These are phyloP conservation scores for Sphyrna mokarran DNA, from an alignment of 2,113 vertebrate species.

Conservation along the genomic window DNA sequence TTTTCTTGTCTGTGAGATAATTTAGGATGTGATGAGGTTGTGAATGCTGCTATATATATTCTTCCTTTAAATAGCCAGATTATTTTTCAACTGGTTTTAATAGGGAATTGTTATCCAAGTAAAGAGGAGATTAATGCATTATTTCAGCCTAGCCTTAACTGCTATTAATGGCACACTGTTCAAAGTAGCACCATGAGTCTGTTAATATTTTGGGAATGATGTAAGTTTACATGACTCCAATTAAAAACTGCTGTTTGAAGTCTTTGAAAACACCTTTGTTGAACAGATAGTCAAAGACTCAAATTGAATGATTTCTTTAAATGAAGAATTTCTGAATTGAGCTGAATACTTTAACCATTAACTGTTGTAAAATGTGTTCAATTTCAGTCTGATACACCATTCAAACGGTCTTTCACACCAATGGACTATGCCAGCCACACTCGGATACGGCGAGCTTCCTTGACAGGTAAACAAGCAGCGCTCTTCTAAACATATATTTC, in stretches of 20 bases:
- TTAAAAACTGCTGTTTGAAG: background rate
- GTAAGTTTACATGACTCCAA: background rate
- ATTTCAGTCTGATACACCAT: conserved; percentile 55
- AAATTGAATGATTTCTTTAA: background rate
- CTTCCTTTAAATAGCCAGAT: background rate
- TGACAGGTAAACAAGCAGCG: conserved; percentile 49
- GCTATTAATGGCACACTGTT: background rate
- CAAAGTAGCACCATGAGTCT: too few species aligned
- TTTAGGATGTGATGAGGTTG: background rate
- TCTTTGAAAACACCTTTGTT: background rate
- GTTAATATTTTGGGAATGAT: background rate
- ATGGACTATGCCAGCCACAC: conserved; percentile 56
- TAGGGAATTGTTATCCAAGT: background rate
- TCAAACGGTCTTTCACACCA: conserved; percentile 58
- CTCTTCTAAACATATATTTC: background rate
- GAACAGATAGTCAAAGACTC: background rate
- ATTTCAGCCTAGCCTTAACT: background rate
- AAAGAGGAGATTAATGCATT: background rate
- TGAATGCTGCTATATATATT: background rate
- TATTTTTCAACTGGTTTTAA: background rate
- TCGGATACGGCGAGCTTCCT: conserved; percentile 52
- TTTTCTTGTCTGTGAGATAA: background rate
- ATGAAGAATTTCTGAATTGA: background rate
- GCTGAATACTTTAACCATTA: background rate
- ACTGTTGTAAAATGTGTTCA: conserved; percentile 33